These are phyloP conservation scores for Cyprinodon tularosa DNA, from an alignment of 2,113 vertebrate genomes.

Conservation along the genomic window DNA sequence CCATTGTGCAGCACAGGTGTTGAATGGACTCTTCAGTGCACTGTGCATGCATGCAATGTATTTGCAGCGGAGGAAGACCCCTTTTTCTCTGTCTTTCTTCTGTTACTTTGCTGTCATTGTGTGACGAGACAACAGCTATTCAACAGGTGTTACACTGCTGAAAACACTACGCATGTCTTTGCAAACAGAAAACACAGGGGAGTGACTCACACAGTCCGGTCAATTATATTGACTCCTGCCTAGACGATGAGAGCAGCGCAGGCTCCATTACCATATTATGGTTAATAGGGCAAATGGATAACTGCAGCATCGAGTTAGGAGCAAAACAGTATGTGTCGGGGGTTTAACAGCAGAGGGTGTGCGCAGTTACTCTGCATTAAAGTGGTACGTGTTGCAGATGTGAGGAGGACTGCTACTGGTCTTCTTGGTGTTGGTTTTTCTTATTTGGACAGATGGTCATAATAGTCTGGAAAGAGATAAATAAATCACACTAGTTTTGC, in stretches of 20 bases:
- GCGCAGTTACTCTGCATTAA: not conserved
- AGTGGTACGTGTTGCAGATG: not conserved
- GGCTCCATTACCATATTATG: slow-evolving; percentile 37
- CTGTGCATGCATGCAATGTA: slow-evolving; percentile 31
- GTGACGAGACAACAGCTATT: slow-evolving; percentile 24
- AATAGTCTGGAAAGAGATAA: not conserved
- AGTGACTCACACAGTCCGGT: slow-evolving; percentile 36
- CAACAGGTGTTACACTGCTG: slow-evolving; percentile 44
- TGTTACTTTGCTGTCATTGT: slow-evolving; percentile 42
- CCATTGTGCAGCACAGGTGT: slow-evolving; percentile 36
- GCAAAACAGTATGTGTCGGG: slow-evolving; percentile 12
- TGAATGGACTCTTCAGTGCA: slow-evolving; percentile 33
- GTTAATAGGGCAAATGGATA: slow-evolving; percentile 36
- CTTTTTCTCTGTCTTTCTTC: not conserved
- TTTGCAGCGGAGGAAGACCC: slow-evolving; percentile 21
- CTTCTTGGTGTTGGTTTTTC: not conserved
- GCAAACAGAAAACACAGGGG: slow-evolving; percentile 20
- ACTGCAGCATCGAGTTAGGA: slow-evolving; percentile 36
- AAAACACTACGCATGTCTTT: slow-evolving; percentile 29
- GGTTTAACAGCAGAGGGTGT: not conserved
- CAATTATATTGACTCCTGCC: slow-evolving; percentile 34
- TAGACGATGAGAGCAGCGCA: slow-evolving; percentile 24
- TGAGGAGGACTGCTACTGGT: not conserved
- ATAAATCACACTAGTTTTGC: not conserved
- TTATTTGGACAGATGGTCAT: not conserved